Percentiles rank a stretch among this genome's conserved stretches.
These are phyloP conservation scores for Brachionus paranguensis DNA, from an alignment of 1,140 invertebrate genomes.

Conservation along the genomic window DNA sequence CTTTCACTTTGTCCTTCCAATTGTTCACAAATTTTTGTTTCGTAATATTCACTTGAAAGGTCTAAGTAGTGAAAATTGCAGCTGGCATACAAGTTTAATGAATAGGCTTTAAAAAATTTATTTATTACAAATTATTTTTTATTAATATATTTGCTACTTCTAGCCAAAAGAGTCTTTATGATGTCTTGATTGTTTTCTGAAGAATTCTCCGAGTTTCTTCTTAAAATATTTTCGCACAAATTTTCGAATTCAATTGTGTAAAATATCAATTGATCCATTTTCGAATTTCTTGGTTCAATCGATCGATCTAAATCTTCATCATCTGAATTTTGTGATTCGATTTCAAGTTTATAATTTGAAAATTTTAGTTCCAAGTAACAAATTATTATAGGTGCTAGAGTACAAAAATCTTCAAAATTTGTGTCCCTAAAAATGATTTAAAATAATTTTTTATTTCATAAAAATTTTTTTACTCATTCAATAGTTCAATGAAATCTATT, in stretches of 20 bases:
- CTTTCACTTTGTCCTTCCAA: neutral
- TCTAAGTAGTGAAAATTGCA: neutral
- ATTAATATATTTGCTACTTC: neutral
- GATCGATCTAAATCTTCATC: neutral
- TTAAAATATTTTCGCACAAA: neutral
- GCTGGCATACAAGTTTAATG: neutral
- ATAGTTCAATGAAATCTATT: neutral
- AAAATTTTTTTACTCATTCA: neutral
- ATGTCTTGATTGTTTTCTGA: neutral
- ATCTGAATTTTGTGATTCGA: neutral
- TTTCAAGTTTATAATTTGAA: slow-evolving; percentile 21
- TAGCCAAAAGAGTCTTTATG: neutral
- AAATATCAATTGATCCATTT: neutral
- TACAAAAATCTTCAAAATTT: neutral
- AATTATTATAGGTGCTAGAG: neutral
- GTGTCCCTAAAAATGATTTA: neutral
- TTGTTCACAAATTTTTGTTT: neutral
- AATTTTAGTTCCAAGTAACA: neutral
- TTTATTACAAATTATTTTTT: neutral
- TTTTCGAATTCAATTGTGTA: neutral
- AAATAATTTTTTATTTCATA: neutral
- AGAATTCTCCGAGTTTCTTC: neutral
- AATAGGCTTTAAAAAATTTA: neutral
- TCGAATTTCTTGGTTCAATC: neutral
- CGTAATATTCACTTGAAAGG: neutral